These are phyloP conservation scores for Meloe dianella DNA, from an alignment of 2,888 invertebrate species.

Conservation along the genomic window DNA sequence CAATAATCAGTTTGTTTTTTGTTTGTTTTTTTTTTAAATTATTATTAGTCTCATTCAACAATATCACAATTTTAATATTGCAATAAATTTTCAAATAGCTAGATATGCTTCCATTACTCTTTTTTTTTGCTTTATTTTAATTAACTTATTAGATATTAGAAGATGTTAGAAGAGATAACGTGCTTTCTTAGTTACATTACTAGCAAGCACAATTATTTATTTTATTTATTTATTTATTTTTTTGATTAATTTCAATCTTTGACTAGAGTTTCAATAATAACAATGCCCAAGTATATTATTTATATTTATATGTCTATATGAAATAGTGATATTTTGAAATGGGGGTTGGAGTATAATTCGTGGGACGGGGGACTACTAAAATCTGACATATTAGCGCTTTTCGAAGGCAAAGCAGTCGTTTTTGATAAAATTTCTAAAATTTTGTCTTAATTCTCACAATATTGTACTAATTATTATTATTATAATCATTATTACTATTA, in stretches of 20 bases:
- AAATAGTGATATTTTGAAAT: not conserved
- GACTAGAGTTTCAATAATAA: conserved; percentile 38
- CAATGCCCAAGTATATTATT: not conserved
- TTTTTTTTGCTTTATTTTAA: conserved; percentile 24
- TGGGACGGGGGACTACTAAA: conserved; percentile 1
- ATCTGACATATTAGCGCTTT: not conserved
- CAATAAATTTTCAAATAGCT: conserved; percentile 57
- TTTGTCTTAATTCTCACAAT: conserved; percentile 12
- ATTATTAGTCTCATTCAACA: conserved; percentile 60
- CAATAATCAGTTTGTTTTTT: not conserved
- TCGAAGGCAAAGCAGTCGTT: conserved; percentile 7
- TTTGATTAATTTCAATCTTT: conserved; percentile 20
- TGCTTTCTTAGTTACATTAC: not conserved
- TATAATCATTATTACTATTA: conserved; percentile 1
- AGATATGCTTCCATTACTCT: conserved; percentile 58
- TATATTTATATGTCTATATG: not conserved
- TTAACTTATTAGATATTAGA: conserved; percentile 23
- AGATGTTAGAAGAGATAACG: conserved; percentile 32
- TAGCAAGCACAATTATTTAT: conserved; percentile 6
- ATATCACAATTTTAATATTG: conserved; percentile 62
- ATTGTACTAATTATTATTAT: conserved; percentile 11
- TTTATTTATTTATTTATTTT: conserved; percentile 10
- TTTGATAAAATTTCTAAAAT: not conserved
- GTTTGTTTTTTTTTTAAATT: conserved; percentile 40
- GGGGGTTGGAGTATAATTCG: not conserved